These are phyloP conservation scores for Pardosa pseudoannulata DNA, from an alignment of 2,888 invertebrate species.

Conservation along the genomic window DNA sequence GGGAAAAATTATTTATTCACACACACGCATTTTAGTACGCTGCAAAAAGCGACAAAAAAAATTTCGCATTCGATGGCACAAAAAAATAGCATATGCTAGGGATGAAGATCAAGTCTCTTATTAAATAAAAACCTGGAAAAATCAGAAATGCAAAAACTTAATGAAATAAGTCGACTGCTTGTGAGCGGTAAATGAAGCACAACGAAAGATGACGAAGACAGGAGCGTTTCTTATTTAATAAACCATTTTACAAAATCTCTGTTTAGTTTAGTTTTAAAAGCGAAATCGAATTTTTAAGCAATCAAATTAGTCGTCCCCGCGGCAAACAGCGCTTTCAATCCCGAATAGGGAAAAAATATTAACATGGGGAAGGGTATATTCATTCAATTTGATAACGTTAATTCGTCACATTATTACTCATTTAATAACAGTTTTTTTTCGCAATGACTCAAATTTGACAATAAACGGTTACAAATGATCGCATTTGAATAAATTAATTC, in stretches of 20 bases:
- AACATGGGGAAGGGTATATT: conserved; percentile 21
- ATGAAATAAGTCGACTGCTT: conserved; percentile 64
- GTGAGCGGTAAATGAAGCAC: conserved; percentile 32
- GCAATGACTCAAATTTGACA: conserved; percentile 42
- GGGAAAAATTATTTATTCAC: conserved; percentile 6
- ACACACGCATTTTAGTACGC: not conserved
- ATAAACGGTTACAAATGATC: conserved; percentile 61
- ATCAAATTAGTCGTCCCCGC: conserved; percentile 59
- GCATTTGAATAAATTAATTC: conserved; percentile 47
- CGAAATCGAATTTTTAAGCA: conserved; percentile 66
- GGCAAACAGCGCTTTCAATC: conserved; percentile 11
- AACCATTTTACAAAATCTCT: conserved; percentile 72
- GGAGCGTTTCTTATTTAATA: conserved; percentile 60
- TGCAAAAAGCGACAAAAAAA: not conserved
- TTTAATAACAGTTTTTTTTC: conserved; percentile 66
- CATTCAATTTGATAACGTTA: conserved; percentile 66
- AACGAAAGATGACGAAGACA: conserved; percentile 6
- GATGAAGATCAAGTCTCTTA: conserved; percentile 65
- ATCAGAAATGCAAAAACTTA: conserved; percentile 69
- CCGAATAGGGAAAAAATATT: not conserved
- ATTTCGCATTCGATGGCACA: not conserved
- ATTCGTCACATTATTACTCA: conserved; percentile 65
- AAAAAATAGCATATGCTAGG: conserved; percentile 9
- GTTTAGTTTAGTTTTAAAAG: conserved; percentile 70
- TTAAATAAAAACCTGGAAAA: conserved; percentile 68